Percentiles rank a stretch among this genome's conserved stretches.
phyloP scores from a whole-genome alignment of 2,113 vertebrate genomes.

The Ctenodactylus gundi region DNA sequence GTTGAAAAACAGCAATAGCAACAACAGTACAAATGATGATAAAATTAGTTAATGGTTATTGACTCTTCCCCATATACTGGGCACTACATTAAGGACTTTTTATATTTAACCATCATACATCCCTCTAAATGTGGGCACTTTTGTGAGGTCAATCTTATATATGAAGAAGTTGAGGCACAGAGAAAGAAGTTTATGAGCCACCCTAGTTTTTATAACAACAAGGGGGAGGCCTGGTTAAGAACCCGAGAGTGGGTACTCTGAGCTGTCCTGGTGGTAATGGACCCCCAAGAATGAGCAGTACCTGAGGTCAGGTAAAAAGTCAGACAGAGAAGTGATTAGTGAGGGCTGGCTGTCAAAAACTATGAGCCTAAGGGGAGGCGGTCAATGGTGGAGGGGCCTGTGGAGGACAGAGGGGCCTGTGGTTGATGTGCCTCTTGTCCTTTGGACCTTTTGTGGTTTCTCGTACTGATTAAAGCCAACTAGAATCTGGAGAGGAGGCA shows the following conservation, averaged over 20 bases:
- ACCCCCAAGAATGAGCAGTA: background rate
- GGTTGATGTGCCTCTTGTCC: background rate
- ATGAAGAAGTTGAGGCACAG: background rate
- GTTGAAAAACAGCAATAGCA: slow-evolving; percentile 40
- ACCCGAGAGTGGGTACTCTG: background rate
- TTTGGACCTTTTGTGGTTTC: background rate
- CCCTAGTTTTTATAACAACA: background rate
- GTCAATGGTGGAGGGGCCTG: background rate
- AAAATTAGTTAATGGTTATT: background rate
- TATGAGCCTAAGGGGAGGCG: background rate
- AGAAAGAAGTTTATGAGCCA: background rate
- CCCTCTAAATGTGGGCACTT: background rate
- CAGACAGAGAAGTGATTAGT: background rate
- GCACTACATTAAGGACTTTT: background rate
- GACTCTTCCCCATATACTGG: background rate
- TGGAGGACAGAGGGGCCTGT: background rate
- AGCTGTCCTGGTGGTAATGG: background rate
- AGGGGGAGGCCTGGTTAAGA: background rate
- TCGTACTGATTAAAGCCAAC: background rate
- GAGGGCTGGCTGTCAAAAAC: background rate
- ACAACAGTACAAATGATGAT: background rate
- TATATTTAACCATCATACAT: background rate
- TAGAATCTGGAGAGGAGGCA: background rate
- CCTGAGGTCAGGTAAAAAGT: background rate
- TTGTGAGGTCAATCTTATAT: background rate